Evolutionary conservation across 2,888 invertebrate species (phyloP).

Genomic region (Julus scanicus): DNA sequence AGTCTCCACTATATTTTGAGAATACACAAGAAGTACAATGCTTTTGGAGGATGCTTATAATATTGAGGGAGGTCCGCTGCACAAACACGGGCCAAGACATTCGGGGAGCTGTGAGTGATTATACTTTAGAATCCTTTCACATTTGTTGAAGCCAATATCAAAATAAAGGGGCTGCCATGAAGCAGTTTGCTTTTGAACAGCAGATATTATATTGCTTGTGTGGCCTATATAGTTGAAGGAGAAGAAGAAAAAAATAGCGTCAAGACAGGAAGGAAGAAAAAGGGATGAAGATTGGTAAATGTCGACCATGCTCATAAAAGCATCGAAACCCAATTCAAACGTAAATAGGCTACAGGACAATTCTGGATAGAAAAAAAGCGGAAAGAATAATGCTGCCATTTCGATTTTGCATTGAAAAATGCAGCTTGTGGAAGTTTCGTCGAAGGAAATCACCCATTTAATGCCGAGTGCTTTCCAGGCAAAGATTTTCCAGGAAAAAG

Average conservation of each 20-base stretch:
- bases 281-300: slow-evolving; percentile 37
- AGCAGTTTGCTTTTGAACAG: slow-evolving; percentile 32
- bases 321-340: slow-evolving; percentile 42
- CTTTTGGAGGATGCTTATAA: slow-evolving; percentile 31
- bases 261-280: slow-evolving; percentile 28
- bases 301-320: slow-evolving; percentile 27
- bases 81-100: background rate
- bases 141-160: slow-evolving; percentile 40
- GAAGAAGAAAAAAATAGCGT: background rate
- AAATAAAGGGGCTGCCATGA: slow-evolving; percentile 38
- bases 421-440: background rate
- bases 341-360: slow-evolving; percentile 45
- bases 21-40: slow-evolving; percentile 16
- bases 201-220: background rate
- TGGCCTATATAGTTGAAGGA: slow-evolving; percentile 18
- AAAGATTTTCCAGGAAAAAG: background rate
- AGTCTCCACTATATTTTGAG: slow-evolving; percentile 7
- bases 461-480: background rate
- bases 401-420: slow-evolving; percentile 41
- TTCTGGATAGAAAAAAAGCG: slow-evolving; percentile 43
- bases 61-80: slow-evolving; percentile 34
- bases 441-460: slow-evolving; percentile 40
- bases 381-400: slow-evolving; percentile 31
- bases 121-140: slow-evolving; percentile 41
- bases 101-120: slow-evolving; percentile 23